Conservation (phyloP, 2,888 invertebrate genomes). For the Mallateleia sp. region DNA sequence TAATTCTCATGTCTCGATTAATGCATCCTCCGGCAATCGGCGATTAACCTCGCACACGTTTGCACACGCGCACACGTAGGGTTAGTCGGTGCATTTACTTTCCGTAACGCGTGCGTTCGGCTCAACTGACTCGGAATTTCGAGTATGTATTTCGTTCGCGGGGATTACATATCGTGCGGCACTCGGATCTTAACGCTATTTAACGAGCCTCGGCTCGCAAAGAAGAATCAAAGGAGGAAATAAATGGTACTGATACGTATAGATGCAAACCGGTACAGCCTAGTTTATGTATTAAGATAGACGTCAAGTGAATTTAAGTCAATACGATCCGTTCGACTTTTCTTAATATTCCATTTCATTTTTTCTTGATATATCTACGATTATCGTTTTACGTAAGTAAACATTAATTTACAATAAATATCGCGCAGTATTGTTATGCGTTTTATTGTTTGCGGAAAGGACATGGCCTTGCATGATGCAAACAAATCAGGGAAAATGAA, state of each 20-base stretch:
- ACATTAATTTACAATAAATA: constrained; percentile 32
- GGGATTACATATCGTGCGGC: constrained; percentile 72
- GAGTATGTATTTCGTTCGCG: constrained; percentile 79
- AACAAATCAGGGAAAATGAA: constrained; percentile 71
- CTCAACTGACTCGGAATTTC: constrained; percentile 80
- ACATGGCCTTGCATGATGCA: constrained; percentile 63
- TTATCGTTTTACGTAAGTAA: neutral
- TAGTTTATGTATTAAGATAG: constrained; percentile 35
- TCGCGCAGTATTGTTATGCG: constrained; percentile 27
- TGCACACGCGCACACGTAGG: constrained; percentile 30
- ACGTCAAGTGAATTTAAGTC: constrained; percentile 34
- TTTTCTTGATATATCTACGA: no score
- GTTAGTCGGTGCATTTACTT: constrained; percentile 62
- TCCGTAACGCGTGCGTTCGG: constrained; percentile 68
- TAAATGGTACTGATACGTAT: constrained; percentile 36
- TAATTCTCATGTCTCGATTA: constrained; percentile 76
- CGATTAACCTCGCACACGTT: constrained; percentile 61
- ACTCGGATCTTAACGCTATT: constrained; percentile 72
- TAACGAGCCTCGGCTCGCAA: constrained; percentile 46
- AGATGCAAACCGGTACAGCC: constrained; percentile 27
- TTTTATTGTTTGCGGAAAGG: constrained; percentile 58
- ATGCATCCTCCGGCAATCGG: constrained; percentile 70
- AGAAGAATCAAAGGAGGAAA: constrained; percentile 57
- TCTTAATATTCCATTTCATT: constrained; percentile 4
- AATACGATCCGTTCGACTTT: neutral